Evolutionary conservation across 2,797 vertebrate genomes (phyloP).

Genomic region (Sparus aurata): DNA sequence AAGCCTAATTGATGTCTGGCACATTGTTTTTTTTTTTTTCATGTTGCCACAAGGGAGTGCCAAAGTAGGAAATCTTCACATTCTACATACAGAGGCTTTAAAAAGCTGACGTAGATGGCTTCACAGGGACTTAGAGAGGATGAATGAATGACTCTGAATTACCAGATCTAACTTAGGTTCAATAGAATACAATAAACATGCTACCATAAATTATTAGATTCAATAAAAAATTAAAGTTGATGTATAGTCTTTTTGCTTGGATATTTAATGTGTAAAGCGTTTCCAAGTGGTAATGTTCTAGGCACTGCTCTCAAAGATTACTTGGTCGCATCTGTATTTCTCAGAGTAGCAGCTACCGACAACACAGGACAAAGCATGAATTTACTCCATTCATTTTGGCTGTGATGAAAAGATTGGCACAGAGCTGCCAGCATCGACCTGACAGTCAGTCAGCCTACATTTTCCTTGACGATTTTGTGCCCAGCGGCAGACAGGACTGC

Average conservation of each 20-base stretch:
- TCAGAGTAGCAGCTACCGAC: no score
- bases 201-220: not conserved
- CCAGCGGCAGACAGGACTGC: no score
- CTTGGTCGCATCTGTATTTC: no score
- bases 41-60: not conserved
- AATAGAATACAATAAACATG: not conserved
- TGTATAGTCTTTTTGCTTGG: not conserved
- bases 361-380: no score
- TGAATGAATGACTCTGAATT: not conserved
- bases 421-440: no score
- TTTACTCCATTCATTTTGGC: no score
- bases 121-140: not conserved
- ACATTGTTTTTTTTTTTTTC: not conserved
- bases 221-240: not conserved
- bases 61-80: not conserved
- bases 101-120: not conserved
- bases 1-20: slow-evolving; percentile 16
- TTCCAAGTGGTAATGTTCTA: no score
- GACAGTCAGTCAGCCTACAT: no score
- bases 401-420: no score
- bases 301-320: no score
- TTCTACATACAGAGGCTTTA: not conserved
- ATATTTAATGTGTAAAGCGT: no score
- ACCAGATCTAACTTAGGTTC: not conserved
- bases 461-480: no score